phyloP scores from a whole-genome alignment of 2,113 vertebrate genomes.

The Panthera tigris region DNA sequence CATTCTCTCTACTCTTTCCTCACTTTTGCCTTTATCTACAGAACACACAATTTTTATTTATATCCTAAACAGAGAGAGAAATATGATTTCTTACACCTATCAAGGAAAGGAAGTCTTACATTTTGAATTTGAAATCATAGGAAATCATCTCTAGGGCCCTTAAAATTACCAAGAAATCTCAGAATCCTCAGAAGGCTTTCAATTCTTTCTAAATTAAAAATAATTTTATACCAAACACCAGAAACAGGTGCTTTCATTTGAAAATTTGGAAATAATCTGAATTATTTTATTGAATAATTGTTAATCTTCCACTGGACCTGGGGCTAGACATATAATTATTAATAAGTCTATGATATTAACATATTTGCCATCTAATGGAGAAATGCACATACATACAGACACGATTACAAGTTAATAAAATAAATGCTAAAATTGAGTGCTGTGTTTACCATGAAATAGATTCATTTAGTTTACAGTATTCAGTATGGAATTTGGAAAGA shows the following conservation, averaged over 20 bases:
- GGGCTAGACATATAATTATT: background rate
- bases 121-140: constrained; percentile 23
- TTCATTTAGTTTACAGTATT: background rate
- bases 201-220: background rate
- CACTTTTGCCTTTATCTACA: background rate
- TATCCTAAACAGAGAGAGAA: background rate
- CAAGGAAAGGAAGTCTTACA: background rate
- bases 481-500: background rate
- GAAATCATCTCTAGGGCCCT: background rate
- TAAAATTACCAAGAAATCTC: background rate
- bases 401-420: background rate
- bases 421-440: background rate
- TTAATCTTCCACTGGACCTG: background rate
- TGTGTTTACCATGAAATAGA: background rate
- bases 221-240: background rate
- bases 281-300: constrained; percentile 22
- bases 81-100: background rate
- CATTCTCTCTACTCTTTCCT: background rate
- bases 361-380: background rate
- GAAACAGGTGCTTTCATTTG: background rate
- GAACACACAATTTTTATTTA: background rate
- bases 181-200: background rate
- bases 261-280: constrained; percentile 26
- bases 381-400: background rate
- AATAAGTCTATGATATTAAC: background rate